Evolutionary conservation across 2,113 vertebrate genomes (phyloP), one percentile per base, ranked within the genome.

Genomic region (Phalacrocorax pelagicus): DNA sequence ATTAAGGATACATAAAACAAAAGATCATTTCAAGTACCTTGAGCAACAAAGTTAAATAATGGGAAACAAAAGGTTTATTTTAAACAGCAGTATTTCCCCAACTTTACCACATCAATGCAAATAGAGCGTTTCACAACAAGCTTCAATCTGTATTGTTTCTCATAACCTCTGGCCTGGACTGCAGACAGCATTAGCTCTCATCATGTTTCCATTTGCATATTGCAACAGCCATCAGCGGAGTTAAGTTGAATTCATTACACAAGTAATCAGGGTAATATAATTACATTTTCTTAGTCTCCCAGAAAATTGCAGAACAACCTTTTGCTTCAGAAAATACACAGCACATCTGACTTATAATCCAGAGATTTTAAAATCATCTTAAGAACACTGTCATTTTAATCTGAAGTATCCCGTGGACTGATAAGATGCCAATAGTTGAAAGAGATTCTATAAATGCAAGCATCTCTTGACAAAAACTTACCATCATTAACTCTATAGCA

Each of bases 401-500:
- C 24, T 49, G 6, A 71, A 77, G 9, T 54, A 57, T n/a, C 19
- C 54, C 10, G 30, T 8, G 16, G 51, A 40, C 12, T 40, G 38
- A 14, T 59, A 71, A 0, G 1, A 93, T 22, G 21, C 15, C 85
- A 61, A 75, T 55, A 46, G 22, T 62, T 70, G 18, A 36, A 72
- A 73, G 30, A 80, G 8, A 77, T 46, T 49, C 34, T 15, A 51
- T 22, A 71, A 83, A 73, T 12, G 19, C 10, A 67, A 69, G 15
- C 40, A 58, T 32, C 29, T 81, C 52, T 69, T 44, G 22, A 47
- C 18, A 57, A 54, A 72, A 71, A 94, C 98, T 54, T 97, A 99
- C 99, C 99, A 70, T 99, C 99, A 38, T 99, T 99, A 96, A 99
- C 99, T 95, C 99, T 98, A 82, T 99, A 99, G 92, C 99, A 99